Evolutionary conservation across 2,113 vertebrate species (phyloP), one percentile per base, ranked within the genome.

Genomic region (Uria lomvia): DNA sequence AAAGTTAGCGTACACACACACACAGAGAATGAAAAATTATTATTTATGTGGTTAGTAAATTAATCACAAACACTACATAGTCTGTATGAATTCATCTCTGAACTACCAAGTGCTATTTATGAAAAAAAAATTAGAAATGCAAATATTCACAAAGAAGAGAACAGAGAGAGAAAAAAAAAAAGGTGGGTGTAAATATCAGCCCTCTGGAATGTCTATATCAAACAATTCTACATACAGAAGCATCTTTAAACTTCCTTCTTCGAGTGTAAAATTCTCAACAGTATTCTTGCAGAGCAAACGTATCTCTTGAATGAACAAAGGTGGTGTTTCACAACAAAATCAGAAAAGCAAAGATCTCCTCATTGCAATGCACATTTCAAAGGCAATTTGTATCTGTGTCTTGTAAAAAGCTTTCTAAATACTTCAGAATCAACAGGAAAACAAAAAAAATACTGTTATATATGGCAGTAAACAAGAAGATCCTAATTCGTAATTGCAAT

Each of bases 231-330:
- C 21, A 70, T 42, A 68, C 11, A 93, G 59, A 97, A 96, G 27
- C 21, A 93, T 95, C 50, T 90, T 92, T 94, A 88, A 93, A 83
- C 12, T 72, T 87, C 75, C 59, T 95, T 94, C 68, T 47, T 94
- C 38, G 27, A 75, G 32, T 90, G 63, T 92, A 92, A 97, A 92
- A 92, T 68, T 60, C 89, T 85, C 78, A 97, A 65, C 22, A 72
- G 10, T 34, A 86, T 78, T 90, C 78, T 97, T 88, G 43, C 42
- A 81, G 45, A 59, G 29, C 88, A 76, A 79, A 91, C 66, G 86
- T 23, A 89, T 42, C 84, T 85, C 80, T 50, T 91, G 34, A 96
- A 96, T 86, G 32, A 92, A 93, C 36, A 76, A 65, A n/a, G 3
- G 5, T 22, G 2, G 22, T 45, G 6, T 86, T 96, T 96, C 30